phyloP scores from a whole-genome alignment of 1,140 invertebrate species.

The Semibalanus balanoides region DNA sequence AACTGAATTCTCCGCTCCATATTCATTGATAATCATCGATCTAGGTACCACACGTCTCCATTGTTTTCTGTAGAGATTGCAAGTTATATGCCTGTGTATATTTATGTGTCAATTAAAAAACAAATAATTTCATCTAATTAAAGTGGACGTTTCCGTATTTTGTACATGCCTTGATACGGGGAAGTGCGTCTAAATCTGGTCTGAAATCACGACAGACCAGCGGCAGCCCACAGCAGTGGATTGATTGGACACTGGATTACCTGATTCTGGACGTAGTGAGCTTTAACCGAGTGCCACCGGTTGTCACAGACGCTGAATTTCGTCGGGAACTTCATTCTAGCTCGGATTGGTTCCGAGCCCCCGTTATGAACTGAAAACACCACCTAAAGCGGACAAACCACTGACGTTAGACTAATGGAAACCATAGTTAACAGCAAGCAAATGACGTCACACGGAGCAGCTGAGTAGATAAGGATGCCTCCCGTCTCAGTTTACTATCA shows the following conservation, averaged over 20 bases:
- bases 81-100: no score
- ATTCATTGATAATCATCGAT: no score
- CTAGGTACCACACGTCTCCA: no score
- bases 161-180: no score
- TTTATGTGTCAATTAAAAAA: background rate
- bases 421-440: background rate
- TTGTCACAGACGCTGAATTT: constrained; percentile 63
- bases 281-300: constrained; percentile 68
- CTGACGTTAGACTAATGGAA: background rate
- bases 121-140: background rate
- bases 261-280: constrained; percentile 45
- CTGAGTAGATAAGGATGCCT: no score
- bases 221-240: constrained; percentile 14
- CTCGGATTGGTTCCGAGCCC: constrained; percentile 41
- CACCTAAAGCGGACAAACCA: constrained; percentile 33
- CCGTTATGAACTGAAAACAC: constrained; percentile 52
- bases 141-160: no score
- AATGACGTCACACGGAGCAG: no score
- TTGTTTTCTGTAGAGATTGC: no score
- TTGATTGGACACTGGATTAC: constrained; percentile 10
- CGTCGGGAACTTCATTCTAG: constrained; percentile 42
- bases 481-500: no score
- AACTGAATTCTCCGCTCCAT: no score
- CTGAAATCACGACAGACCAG: background rate
- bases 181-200: no score